Percentiles rank a stretch among this genome's conserved stretches.
Evolutionary conservation across 2,113 vertebrate species (phyloP).

Genomic region (Prionailurus bengalensis): DNA sequence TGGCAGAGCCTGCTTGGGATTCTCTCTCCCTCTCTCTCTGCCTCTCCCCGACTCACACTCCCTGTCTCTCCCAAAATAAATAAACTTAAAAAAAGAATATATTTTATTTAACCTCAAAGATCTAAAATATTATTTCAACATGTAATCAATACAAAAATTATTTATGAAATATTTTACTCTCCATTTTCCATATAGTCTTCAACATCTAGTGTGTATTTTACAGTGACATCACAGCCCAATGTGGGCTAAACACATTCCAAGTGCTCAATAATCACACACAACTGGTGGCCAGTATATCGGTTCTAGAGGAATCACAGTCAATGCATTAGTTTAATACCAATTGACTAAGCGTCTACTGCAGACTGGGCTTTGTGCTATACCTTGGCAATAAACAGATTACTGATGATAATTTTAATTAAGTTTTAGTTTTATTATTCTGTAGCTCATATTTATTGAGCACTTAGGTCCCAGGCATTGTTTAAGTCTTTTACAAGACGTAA

Average conservation of each 20-base stretch:
- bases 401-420: not conserved
- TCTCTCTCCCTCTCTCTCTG: no score
- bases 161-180: not conserved
- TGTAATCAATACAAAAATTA: conserved; percentile 3
- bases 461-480: not conserved
- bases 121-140: conserved; percentile 17
- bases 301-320: not conserved
- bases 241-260: not conserved
- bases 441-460: not conserved
- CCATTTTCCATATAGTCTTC: not conserved
- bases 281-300: not conserved
- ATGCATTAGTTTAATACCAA: not conserved
- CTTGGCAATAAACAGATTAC: not conserved
- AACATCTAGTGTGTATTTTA: not conserved
- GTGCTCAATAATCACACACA: not conserved
- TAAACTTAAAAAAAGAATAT: not conserved
- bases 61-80: no score
- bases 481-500: not conserved
- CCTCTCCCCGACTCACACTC: no score
- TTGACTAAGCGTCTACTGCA: not conserved
- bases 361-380: not conserved
- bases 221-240: not conserved
- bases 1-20: no score
- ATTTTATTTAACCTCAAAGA: conserved; percentile 9
- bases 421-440: not conserved